Percentiles rank a stretch among this genome's conserved stretches.
These are phyloP conservation scores for Erebia palarica DNA, from an alignment of 2,888 invertebrate species.

Conservation along the genomic window DNA sequence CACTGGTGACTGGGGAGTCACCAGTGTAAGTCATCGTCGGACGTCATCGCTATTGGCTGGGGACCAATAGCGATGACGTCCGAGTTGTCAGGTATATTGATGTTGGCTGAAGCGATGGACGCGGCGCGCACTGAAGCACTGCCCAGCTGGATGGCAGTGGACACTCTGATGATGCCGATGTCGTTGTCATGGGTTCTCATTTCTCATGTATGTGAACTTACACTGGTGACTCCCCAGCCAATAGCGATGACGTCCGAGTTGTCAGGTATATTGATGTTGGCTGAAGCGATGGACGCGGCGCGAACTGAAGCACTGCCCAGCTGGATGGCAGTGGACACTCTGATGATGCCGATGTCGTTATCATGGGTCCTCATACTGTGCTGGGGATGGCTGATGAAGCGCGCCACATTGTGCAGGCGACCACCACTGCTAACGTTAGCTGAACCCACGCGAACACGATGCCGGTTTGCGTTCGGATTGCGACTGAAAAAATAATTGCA, in stretches of 20 bases:
- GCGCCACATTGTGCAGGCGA: slow-evolving; percentile 2
- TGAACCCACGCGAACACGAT: neutral
- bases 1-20: no score
- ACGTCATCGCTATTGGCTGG: no score
- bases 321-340: neutral
- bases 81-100: neutral
- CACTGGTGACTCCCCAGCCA: neutral
- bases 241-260: neutral
- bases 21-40: no score
- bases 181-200: neutral
- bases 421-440: neutral
- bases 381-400: slow-evolving; percentile 1
- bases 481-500: neutral
- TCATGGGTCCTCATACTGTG: slow-evolving; percentile 4
- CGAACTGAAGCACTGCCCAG: neutral
- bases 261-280: slow-evolving; percentile 6
- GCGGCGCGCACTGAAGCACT: neutral
- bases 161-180: neutral
- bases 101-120: neutral
- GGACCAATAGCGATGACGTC: neutral
- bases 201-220: neutral
- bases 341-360: slow-evolving; percentile 8
- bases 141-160: slow-evolving; percentile 1
- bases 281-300: neutral
- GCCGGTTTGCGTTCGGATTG: neutral